phyloP scores from a whole-genome alignment of 2,797 vertebrate species.

The Anas georgica region DNA sequence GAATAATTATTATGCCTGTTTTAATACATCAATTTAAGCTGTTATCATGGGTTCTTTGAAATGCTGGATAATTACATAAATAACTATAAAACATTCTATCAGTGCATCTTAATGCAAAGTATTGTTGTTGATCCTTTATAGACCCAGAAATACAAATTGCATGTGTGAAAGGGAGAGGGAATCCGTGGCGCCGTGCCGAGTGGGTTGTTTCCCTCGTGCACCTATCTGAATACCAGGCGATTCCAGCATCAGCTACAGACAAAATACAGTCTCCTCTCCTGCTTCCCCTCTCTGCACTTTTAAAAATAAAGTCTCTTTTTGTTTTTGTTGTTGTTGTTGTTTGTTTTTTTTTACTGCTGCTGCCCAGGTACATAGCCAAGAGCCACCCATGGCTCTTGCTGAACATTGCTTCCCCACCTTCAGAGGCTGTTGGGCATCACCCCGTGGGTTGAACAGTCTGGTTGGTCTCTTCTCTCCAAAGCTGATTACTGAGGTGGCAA shows the following conservation, averaged over 20 bases:
- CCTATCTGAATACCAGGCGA: not conserved
- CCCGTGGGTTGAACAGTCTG: no score
- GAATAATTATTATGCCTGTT: constrained; percentile 69
- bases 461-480: not conserved
- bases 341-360: not conserved
- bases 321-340: no score
- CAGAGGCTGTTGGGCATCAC: not conserved
- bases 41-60: constrained; percentile 68
- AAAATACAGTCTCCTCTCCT: not conserved
- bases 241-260: not conserved
- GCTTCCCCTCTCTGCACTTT: not conserved
- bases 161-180: constrained; percentile 27
- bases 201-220: not conserved
- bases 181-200: not conserved
- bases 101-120: constrained; percentile 29
- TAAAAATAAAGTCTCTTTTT: no score
- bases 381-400: not conserved
- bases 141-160: constrained; percentile 23
- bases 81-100: constrained; percentile 70
- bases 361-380: not conserved
- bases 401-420: not conserved
- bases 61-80: constrained; percentile 76
- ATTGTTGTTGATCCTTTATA: constrained; percentile 52
- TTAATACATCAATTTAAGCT: constrained; percentile 76
- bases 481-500: not conserved